Evolutionary conservation across 92 coral and sea anemone genomes (phyloP).

Genomic region (Ricordea florida): DNA sequence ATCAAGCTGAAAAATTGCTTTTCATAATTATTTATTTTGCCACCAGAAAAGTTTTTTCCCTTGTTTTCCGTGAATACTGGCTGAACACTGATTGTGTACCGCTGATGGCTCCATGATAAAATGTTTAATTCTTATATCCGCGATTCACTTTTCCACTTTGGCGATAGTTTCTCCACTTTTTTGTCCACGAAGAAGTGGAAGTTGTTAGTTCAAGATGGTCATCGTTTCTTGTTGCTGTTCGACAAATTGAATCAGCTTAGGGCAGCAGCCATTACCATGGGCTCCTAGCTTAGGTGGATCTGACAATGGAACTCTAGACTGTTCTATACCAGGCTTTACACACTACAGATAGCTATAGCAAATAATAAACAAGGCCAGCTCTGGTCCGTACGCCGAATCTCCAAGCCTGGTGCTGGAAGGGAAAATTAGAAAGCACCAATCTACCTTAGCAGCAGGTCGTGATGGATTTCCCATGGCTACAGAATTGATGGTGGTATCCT

Average conservation of each 20-base stretch:
- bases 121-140: too few species aligned
- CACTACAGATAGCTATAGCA: conserved; percentile 75
- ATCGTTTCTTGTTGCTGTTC: conserved; percentile 57
- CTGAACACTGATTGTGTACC: too few species aligned
- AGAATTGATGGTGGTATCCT: conserved; percentile 64
- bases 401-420: conserved; percentile 33
- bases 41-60: too few species aligned
- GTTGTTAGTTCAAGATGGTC: conserved; percentile 53
- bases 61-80: too few species aligned
- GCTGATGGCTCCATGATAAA: too few species aligned
- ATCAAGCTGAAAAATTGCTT: too few species aligned
- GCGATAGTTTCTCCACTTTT: conserved; percentile 15
- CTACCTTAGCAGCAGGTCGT: conserved; percentile 37
- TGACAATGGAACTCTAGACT: conserved; percentile 91
- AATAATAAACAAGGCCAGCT: conserved; percentile 46
- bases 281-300: conserved; percentile 77
- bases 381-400: conserved; percentile 66
- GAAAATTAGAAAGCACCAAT: conserved; percentile 50
- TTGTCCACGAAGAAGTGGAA: conserved; percentile 66
- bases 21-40: too few species aligned
- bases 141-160: too few species aligned
- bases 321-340: conserved; percentile 80
- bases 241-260: conserved; percentile 91
- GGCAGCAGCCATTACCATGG: too few species aligned
- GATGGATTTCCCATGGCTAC: conserved; percentile 56